These are phyloP conservation scores for Ianthella basta DNA, from an alignment of 37 sponge, comb jelly and placozoan genomes.

Conservation along the genomic window DNA sequence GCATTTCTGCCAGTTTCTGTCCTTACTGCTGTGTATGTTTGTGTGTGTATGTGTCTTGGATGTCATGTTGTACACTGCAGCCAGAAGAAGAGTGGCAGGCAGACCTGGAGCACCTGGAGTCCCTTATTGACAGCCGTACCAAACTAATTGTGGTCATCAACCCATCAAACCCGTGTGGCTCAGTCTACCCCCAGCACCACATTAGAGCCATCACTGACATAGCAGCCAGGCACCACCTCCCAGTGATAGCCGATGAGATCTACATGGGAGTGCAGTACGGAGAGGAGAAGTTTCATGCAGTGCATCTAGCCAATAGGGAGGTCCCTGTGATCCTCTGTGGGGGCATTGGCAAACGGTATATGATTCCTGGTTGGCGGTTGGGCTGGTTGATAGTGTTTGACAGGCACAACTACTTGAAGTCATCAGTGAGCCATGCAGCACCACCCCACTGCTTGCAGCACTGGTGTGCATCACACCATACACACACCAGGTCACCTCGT, in stretches of 20 bases:
- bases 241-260: slow-evolving; percentile 90
- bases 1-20: no score
- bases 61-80: slow-evolving; percentile 49
- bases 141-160: slow-evolving; percentile 81
- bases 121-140: slow-evolving; percentile 78
- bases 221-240: slow-evolving; percentile 75
- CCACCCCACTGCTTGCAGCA: background rate
- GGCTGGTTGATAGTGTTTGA: slow-evolving; percentile 96
- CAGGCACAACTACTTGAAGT: slow-evolving; percentile 58
- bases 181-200: slow-evolving; percentile 83
- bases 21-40: no score
- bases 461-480: background rate
- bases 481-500: background rate
- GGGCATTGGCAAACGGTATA: slow-evolving; percentile 77
- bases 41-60: background rate
- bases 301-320: slow-evolving; percentile 61
- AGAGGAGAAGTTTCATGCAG: slow-evolving; percentile 59
- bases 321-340: slow-evolving; percentile 90
- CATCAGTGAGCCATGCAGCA: slow-evolving; percentile 33
- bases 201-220: slow-evolving; percentile 65
- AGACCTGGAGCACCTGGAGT: slow-evolving; percentile 87
- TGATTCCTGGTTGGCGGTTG: slow-evolving; percentile 97
- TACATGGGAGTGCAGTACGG: slow-evolving; percentile 87
- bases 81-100: slow-evolving; percentile 87
- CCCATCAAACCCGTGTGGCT: slow-evolving; percentile 97